Evolutionary conservation across 2,888 invertebrate genomes (phyloP).

Genomic region (Ceramica pisi): DNA sequence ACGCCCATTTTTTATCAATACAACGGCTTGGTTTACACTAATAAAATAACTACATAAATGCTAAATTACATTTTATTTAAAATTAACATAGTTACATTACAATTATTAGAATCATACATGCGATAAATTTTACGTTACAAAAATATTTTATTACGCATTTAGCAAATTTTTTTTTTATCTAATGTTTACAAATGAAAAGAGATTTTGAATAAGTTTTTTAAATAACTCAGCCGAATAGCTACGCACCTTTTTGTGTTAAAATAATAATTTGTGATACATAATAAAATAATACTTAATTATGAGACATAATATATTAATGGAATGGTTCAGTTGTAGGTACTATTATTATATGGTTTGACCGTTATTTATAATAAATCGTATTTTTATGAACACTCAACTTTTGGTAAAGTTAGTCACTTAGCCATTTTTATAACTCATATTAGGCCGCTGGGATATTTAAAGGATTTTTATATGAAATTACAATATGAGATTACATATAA

Average conservation of each 20-base stretch:
- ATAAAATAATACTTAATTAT: conserved; percentile 69
- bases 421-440: conserved; percentile 61
- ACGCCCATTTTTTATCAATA: conserved; percentile 63
- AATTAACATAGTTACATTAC: conserved; percentile 81
- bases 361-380: conserved; percentile 61
- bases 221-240: conserved; percentile 61
- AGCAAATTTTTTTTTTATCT: conserved; percentile 66
- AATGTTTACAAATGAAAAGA: conserved; percentile 59
- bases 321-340: conserved; percentile 76
- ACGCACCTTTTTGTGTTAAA: conserved; percentile 52
- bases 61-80: conserved; percentile 88
- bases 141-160: conserved; percentile 84
- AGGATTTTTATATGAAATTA: conserved; percentile 69
- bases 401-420: conserved; percentile 74
- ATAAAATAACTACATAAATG: conserved; percentile 74
- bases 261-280: conserved; percentile 60
- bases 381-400: conserved; percentile 82
- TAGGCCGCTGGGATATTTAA: conserved; percentile 72
- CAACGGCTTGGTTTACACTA: conserved; percentile 59
- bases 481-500: conserved; percentile 84
- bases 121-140: conserved; percentile 87
- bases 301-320: conserved; percentile 74
- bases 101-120: conserved; percentile 84
- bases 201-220: conserved; percentile 53
- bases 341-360: conserved; percentile 68